Conservation (phyloP, 2,113 vertebrate species). For the Sebastes schlegelii region DNA sequence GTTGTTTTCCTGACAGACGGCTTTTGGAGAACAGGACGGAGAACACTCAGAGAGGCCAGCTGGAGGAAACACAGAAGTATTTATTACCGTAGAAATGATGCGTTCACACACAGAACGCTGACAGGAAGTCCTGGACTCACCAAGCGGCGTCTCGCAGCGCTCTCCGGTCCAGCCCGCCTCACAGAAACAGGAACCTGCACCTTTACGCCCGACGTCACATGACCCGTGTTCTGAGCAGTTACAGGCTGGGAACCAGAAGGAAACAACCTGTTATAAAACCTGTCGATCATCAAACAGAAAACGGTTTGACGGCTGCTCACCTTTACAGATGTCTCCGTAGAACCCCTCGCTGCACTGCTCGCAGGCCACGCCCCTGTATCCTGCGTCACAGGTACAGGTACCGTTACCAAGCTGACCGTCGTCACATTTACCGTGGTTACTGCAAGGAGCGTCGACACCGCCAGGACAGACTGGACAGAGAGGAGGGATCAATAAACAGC, state of each 20-base stretch:
- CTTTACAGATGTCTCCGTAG: slow-evolving; percentile 87
- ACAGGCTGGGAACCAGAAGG: slow-evolving; percentile 83
- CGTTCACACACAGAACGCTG: neutral
- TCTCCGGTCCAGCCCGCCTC: slow-evolving; percentile 90
- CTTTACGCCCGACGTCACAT: slow-evolving; percentile 87
- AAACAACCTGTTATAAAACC: neutral
- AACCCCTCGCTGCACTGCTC: slow-evolving; percentile 86
- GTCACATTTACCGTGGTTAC: slow-evolving; percentile 86
- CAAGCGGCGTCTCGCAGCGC: slow-evolving; percentile 85
- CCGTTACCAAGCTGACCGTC: slow-evolving; percentile 85
- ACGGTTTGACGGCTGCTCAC: slow-evolving; percentile 72
- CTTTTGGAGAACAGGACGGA: slow-evolving; percentile 88
- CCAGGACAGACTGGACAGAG: slow-evolving; percentile 90
- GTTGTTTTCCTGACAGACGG: slow-evolving; percentile 88
- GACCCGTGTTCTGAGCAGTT: slow-evolving; percentile 88
- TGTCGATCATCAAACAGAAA: neutral
- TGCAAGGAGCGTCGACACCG: slow-evolving; percentile 84
- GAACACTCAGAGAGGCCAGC: slow-evolving; percentile 77
- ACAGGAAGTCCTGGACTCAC: slow-evolving; percentile 69
- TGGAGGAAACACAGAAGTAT: slow-evolving; percentile 1
- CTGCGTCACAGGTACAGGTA: slow-evolving; percentile 85
- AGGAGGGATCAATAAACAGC: neutral
- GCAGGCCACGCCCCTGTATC: slow-evolving; percentile 89
- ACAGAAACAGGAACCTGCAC: slow-evolving; percentile 90
- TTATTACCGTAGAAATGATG: neutral